These are phyloP conservation scores for Chauna torquata DNA, from an alignment of 2,113 vertebrate genomes.

Conservation along the genomic window DNA sequence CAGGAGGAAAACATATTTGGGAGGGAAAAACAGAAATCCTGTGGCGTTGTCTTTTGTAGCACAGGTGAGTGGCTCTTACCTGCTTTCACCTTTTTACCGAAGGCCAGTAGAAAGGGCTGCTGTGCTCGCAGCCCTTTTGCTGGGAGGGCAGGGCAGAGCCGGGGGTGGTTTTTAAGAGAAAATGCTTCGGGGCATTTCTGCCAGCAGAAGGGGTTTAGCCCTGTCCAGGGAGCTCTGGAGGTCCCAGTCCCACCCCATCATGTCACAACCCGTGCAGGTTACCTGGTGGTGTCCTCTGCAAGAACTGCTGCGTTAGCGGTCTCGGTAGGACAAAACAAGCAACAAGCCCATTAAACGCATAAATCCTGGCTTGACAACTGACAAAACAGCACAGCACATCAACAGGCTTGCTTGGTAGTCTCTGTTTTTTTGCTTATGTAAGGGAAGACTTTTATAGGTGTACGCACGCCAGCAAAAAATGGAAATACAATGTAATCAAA, in stretches of 20 bases:
- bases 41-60: neutral
- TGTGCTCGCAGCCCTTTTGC: neutral
- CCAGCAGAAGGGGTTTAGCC: neutral
- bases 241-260: neutral
- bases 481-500: neutral
- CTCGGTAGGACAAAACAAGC: neutral
- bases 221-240: neutral
- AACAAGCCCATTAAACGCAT: neutral
- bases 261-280: neutral
- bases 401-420: neutral
- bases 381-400: neutral
- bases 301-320: neutral
- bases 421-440: neutral
- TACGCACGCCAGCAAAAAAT: neutral
- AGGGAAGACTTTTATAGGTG: neutral
- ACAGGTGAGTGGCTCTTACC: accelerated
- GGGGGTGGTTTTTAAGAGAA: neutral
- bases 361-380: neutral
- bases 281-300: neutral
- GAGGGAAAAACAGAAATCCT: neutral
- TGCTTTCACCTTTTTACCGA: neutral
- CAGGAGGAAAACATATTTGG: neutral
- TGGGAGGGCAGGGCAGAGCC: neutral
- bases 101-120: accelerated
- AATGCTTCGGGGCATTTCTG: neutral